These are phyloP conservation scores for Muscina levida DNA, from an alignment of 2,888 invertebrate genomes.

Conservation along the genomic window DNA sequence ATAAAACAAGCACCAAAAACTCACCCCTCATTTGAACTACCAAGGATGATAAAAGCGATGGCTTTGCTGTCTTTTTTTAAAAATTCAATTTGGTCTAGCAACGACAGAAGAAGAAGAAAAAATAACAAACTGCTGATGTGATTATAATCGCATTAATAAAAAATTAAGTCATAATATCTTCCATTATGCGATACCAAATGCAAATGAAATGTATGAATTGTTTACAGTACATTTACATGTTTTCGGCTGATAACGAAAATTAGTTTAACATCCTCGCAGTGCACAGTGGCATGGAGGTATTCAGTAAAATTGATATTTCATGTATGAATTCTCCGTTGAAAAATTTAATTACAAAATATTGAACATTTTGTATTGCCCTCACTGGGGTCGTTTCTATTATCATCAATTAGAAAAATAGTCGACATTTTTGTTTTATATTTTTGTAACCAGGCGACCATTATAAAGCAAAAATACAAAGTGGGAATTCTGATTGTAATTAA, in stretches of 20 bases:
- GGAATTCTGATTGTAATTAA: too few species aligned
- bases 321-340: too few species aligned
- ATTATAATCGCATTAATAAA: conserved; percentile 61
- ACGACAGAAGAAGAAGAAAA: neutral
- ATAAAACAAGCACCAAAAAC: conserved; percentile 1
- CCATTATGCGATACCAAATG: neutral
- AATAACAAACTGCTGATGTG: conserved; percentile 34
- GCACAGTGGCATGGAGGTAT: too few species aligned
- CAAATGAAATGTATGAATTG: conserved; percentile 21
- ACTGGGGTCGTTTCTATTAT: too few species aligned
- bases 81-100: conserved; percentile 43
- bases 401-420: too few species aligned
- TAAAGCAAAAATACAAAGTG: too few species aligned
- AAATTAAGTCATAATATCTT: conserved; percentile 55
- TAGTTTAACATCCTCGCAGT: conserved; percentile 30
- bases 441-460: too few species aligned
- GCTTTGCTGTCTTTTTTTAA: conserved; percentile 48
- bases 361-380: too few species aligned
- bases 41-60: neutral
- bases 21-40: conserved; percentile 37
- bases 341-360: too few species aligned
- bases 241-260: conserved; percentile 60
- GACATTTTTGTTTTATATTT: too few species aligned
- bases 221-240: conserved; percentile 55
- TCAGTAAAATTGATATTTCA: too few species aligned